These are phyloP conservation scores for Helicoverpa armigera DNA, from an alignment of 1,140 invertebrate genomes.

Conservation along the genomic window DNA sequence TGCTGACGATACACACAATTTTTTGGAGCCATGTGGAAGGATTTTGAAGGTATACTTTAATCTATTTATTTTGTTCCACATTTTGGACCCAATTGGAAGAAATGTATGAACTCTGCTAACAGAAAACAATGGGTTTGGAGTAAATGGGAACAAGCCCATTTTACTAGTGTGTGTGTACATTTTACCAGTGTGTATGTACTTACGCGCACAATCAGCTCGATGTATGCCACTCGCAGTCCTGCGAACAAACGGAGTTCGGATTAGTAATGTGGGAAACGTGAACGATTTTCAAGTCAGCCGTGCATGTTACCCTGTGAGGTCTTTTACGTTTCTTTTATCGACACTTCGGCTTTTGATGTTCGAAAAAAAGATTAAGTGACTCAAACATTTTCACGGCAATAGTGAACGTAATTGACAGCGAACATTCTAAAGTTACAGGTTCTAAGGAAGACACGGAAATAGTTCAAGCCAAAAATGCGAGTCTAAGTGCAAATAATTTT, in stretches of 20 bases:
- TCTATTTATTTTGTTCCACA: too few species aligned
- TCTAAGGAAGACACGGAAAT: background rate
- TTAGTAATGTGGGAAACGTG: conserved; percentile 38
- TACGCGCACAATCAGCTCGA: conserved; percentile 40
- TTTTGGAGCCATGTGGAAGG: too few species aligned
- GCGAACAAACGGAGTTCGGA: conserved; percentile 37
- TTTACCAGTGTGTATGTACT: conserved; percentile 32
- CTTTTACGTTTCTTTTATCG: conserved; percentile 18
- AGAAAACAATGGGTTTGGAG: too few species aligned
- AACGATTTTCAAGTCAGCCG: conserved; percentile 26
- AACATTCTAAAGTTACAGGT: background rate
- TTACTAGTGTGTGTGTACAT: background rate
- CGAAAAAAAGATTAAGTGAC: background rate
- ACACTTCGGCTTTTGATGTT: conserved; percentile 15
- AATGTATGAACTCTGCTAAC: too few species aligned
- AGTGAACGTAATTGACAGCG: background rate
- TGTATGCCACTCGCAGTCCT: conserved; percentile 44
- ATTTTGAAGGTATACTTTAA: too few species aligned
- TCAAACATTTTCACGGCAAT: background rate
- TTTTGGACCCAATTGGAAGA: too few species aligned
- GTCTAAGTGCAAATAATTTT: background rate
- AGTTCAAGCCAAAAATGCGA: background rate
- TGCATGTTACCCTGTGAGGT: background rate
- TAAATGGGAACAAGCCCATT: too few species aligned
- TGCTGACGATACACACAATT: too few species aligned